Conservation (phyloP, 2,797 vertebrate species). For the Rhinoraja longicauda region DNA sequence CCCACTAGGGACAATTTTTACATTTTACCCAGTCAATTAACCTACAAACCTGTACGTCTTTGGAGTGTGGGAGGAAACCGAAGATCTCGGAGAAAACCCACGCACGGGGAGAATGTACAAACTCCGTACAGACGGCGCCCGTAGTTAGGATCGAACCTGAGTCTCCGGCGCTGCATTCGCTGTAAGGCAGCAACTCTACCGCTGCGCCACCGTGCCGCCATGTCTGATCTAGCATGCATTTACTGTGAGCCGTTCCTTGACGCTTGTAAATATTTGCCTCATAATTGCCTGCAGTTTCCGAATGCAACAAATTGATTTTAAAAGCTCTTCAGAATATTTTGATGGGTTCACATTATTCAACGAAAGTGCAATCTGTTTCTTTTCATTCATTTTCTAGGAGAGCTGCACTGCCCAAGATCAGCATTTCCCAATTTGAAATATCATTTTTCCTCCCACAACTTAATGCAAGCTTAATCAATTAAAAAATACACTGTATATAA, state of each 20-base stretch:
- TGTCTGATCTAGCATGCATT: neutral
- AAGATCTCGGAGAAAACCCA: too few relatives aligned
- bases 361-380: neutral
- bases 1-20: too few relatives aligned
- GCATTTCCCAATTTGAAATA: neutral
- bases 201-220: too few relatives aligned
- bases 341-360: neutral
- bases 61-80: too few relatives aligned
- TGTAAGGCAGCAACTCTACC: too few relatives aligned
- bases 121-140: too few relatives aligned
- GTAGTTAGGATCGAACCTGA: too few relatives aligned
- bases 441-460: neutral
- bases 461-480: neutral
- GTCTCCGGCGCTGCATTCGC: too few relatives aligned
- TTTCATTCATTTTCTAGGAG: neutral
- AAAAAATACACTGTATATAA: neutral
- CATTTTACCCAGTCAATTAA: too few relatives aligned
- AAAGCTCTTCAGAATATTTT: neutral
- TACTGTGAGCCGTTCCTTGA: neutral
- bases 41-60: too few relatives aligned
- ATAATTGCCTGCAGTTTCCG: neutral
- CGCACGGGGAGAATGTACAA: too few relatives aligned
- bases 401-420: neutral
- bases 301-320: neutral
- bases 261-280: neutral